Evolutionary conservation across 2,797 vertebrate species (phyloP).

Genomic region (Poecilia gillii): DNA sequence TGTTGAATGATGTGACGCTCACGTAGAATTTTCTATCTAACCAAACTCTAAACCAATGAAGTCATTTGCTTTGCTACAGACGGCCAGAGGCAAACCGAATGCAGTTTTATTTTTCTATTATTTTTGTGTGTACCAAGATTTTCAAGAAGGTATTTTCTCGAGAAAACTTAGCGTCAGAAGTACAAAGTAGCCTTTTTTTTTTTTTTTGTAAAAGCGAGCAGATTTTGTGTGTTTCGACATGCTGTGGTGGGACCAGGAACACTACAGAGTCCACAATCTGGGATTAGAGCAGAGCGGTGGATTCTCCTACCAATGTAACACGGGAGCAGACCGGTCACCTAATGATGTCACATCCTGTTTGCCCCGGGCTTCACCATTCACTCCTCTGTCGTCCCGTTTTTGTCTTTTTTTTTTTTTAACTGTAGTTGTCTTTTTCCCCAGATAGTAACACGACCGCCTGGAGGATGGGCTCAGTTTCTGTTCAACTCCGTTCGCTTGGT

Average conservation of each 20-base stretch:
- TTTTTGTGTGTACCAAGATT: constrained; percentile 74
- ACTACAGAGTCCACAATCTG: constrained; percentile 59
- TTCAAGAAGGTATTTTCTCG: constrained; percentile 62
- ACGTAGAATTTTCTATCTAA: constrained; percentile 13
- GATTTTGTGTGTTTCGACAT: constrained; percentile 23
- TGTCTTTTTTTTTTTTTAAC: too few species aligned
- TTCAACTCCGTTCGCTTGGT: constrained; percentile 34
- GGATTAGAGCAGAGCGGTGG: constrained; percentile 59
- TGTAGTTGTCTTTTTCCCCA: neutral
- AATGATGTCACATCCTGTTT: constrained; percentile 60
- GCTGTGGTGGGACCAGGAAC: constrained; percentile 29
- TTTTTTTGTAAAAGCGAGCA: constrained; percentile 43
- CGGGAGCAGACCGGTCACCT: constrained; percentile 51
- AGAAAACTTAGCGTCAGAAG: constrained; percentile 49
- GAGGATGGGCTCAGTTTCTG: constrained; percentile 26
- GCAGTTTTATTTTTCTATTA: constrained; percentile 77
- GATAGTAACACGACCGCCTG: constrained; percentile 8
- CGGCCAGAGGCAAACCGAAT: constrained; percentile 44
- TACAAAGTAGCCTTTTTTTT: constrained; percentile 8
- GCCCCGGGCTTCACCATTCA: constrained; percentile 20
- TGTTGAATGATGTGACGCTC: constrained; percentile 23
- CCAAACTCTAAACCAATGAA: constrained; percentile 42
- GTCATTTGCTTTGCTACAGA: constrained; percentile 46
- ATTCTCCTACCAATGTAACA: constrained; percentile 47
- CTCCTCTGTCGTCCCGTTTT: neutral